Percentiles rank a stretch among this genome's conserved stretches.
phyloP scores from a whole-genome alignment of 2,888 invertebrate species.

The Drosophila prostipennis region DNA sequence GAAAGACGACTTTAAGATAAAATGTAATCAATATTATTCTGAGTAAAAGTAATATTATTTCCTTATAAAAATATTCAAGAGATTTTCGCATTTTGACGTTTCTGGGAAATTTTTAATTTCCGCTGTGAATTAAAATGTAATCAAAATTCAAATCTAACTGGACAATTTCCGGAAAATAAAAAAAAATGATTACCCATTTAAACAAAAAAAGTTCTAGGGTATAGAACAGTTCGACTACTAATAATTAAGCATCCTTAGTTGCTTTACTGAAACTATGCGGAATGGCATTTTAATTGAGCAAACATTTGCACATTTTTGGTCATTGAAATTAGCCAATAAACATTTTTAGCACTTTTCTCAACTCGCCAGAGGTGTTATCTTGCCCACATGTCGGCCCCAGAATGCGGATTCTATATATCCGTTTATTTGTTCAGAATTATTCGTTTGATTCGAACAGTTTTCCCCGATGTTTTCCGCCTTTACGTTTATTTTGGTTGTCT shows the following conservation, averaged over 20 bases:
- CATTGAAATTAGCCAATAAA: slow-evolving; percentile 30
- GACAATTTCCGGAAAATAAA: too few relatives aligned
- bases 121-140: too few relatives aligned
- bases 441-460: slow-evolving; percentile 29
- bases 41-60: too few relatives aligned
- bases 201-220: not conserved
- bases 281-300: slow-evolving; percentile 43
- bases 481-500: slow-evolving; percentile 41
- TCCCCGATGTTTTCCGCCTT: slow-evolving; percentile 23
- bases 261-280: slow-evolving; percentile 1
- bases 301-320: slow-evolving; percentile 27
- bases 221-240: not conserved
- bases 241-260: not conserved
- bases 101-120: too few relatives aligned
- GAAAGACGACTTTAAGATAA: too few relatives aligned
- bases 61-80: too few relatives aligned
- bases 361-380: slow-evolving; percentile 27
- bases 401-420: slow-evolving; percentile 24
- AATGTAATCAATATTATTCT: too few relatives aligned
- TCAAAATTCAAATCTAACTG: too few relatives aligned
- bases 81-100: too few relatives aligned
- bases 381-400: slow-evolving; percentile 39
- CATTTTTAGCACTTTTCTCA: slow-evolving; percentile 22
- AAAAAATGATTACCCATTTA: too few relatives aligned
- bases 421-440: slow-evolving; percentile 63